Percentiles rank a stretch among this genome's conserved stretches.
phyloP scores from a whole-genome alignment of 2,113 vertebrate species.

The Bagarius yarrelli region DNA sequence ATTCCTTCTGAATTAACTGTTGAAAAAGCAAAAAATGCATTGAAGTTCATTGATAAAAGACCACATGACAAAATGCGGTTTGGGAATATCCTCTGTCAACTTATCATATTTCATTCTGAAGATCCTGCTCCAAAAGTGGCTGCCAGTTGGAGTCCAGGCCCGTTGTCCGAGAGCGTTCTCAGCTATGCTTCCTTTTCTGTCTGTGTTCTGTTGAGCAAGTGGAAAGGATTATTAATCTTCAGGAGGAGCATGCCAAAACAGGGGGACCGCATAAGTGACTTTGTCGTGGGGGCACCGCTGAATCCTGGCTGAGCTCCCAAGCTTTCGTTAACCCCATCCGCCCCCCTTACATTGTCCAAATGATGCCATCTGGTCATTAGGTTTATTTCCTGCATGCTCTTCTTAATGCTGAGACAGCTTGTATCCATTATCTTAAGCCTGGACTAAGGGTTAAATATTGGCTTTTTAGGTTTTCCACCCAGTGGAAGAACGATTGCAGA shows the following conservation, averaged over 20 bases:
- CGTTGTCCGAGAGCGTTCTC: background rate
- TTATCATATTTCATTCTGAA: no score
- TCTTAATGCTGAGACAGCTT: conserved; percentile 18
- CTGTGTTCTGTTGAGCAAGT: conserved; percentile 34
- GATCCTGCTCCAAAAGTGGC: conserved; percentile 11
- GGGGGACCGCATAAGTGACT: conserved; percentile 47
- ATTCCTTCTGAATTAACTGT: no score
- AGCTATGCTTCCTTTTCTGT: background rate
- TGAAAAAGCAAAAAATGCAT: no score
- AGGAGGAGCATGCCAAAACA: conserved; percentile 45
- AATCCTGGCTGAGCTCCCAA: conserved; percentile 25
- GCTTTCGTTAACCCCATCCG: background rate
- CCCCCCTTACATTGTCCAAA: conserved; percentile 25
- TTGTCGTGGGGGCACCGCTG: conserved; percentile 39
- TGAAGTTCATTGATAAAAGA: no score
- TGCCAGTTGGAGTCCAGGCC: conserved; percentile 3
- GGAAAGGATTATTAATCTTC: conserved; percentile 56
- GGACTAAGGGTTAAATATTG: conserved; percentile 43
- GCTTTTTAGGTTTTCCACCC: conserved; percentile 34
- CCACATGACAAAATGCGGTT: no score
- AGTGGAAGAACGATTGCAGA: conserved; percentile 38
- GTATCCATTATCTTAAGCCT: conserved; percentile 35
- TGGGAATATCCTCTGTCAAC: no score
- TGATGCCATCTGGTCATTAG: conserved; percentile 47
- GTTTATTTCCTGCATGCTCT: conserved; percentile 16